phyloP scores from a whole-genome alignment of 2,888 invertebrate species.

The Aphidius colemani region DNA sequence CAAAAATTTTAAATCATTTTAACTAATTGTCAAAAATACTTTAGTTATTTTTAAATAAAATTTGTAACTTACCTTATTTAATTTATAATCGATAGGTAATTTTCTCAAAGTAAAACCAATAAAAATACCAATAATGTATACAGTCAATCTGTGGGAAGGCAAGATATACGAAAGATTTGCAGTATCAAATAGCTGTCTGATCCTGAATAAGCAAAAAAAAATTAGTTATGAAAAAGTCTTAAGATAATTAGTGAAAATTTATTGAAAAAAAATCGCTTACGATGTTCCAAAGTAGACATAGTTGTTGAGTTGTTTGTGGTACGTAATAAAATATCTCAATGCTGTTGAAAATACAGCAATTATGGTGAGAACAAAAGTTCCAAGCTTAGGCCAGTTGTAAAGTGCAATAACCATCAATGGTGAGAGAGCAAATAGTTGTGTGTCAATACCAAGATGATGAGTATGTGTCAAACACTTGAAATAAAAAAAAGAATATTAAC shows the following conservation, averaged over 20 bases:
- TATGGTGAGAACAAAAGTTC: constrained; percentile 58
- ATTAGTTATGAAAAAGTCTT: background rate
- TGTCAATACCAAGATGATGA: constrained; percentile 74
- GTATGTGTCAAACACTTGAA: constrained; percentile 73
- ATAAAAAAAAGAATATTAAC: constrained; percentile 22
- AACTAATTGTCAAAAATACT: too few relatives aligned
- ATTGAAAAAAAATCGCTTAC: constrained; percentile 60
- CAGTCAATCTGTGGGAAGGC: constrained; percentile 70
- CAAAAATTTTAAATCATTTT: too few relatives aligned
- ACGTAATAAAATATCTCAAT: constrained; percentile 68
- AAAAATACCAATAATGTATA: constrained; percentile 72
- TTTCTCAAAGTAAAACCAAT: constrained; percentile 66
- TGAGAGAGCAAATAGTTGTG: constrained; percentile 69
- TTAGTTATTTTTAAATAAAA: background rate
- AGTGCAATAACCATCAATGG: constrained; percentile 66
- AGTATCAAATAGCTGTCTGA: constrained; percentile 69
- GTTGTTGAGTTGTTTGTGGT: constrained; percentile 66
- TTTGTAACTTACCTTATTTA: constrained; percentile 60
- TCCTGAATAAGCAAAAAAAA: constrained; percentile 57
- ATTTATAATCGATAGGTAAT: constrained; percentile 55
- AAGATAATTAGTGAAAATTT: background rate
- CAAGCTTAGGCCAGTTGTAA: constrained; percentile 68
- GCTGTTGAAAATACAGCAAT: constrained; percentile 66
- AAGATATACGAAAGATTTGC: constrained; percentile 73
- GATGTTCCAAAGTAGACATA: constrained; percentile 73